phyloP scores from a whole-genome alignment of 2,888 invertebrate genomes.

The Eilema griseolum region DNA sequence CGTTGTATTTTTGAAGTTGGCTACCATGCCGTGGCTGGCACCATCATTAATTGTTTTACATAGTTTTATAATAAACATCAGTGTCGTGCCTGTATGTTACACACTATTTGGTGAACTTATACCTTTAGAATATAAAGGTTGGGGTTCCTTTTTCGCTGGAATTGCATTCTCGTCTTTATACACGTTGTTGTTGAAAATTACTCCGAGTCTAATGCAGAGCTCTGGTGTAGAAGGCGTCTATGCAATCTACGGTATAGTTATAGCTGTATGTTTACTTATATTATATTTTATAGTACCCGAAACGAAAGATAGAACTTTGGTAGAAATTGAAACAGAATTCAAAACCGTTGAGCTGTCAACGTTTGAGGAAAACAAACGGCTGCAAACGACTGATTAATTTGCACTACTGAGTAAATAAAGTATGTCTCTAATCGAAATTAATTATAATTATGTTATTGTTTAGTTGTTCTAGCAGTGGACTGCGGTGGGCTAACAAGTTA shows the following conservation, averaged over 20 bases:
- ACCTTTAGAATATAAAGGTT: constrained; percentile 61
- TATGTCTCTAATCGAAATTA: too few relatives aligned
- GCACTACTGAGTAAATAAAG: background rate
- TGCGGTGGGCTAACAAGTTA: too few relatives aligned
- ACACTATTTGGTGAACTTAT: constrained; percentile 59
- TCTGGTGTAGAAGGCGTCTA: constrained; percentile 25
- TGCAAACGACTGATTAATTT: background rate
- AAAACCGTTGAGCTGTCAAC: constrained; percentile 34
- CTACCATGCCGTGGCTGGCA: constrained; percentile 46
- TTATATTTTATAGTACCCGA: constrained; percentile 60
- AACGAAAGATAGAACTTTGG: constrained; percentile 62
- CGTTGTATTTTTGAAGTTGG: constrained; percentile 47
- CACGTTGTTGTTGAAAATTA: constrained; percentile 54
- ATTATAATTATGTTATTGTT: too few relatives aligned
- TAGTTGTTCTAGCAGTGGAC: too few relatives aligned
- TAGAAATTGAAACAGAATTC: constrained; percentile 62
- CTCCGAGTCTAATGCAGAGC: constrained; percentile 56
- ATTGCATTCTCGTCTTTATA: constrained; percentile 56
- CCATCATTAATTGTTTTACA: constrained; percentile 56
- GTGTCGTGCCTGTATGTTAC: constrained; percentile 56
- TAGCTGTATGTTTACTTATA: constrained; percentile 49
- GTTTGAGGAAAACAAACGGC: background rate
- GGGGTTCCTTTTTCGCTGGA: constrained; percentile 53
- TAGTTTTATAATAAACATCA: constrained; percentile 51
- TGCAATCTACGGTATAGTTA: constrained; percentile 28